A percentile compares a stretch with the other conserved stretches of the same genome.
Evolutionary conservation across 2,797 vertebrate genomes (phyloP).

Genomic region (Cryptoblepharus egeriae): DNA sequence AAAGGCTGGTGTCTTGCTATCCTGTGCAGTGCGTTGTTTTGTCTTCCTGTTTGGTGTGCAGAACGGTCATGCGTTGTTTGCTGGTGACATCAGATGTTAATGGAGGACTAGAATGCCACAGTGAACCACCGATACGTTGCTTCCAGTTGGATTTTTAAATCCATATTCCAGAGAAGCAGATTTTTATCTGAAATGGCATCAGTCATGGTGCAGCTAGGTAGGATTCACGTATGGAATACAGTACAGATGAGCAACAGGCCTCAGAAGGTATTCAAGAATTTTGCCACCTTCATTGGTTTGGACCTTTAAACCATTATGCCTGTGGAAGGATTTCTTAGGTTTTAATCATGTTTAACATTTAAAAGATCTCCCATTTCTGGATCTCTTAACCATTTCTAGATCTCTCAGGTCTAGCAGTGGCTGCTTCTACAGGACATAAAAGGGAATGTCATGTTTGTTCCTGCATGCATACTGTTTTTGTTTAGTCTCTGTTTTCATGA

Average conservation of each 20-base stretch:
- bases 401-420: not conserved
- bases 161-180: constrained; percentile 30
- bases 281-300: too few relatives aligned
- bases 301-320: too few relatives aligned
- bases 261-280: too few relatives aligned
- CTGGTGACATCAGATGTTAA: constrained; percentile 7
- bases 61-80: not conserved
- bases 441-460: not conserved
- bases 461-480: not conserved
- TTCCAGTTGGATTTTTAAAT: not conserved
- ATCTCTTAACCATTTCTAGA: not conserved
- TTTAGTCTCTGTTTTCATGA: not conserved
- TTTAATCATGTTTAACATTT: too few relatives aligned
- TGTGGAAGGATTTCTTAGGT: not conserved
- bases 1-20: not conserved
- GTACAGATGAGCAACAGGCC: too few relatives aligned
- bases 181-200: constrained; percentile 31
- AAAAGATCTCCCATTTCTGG: too few relatives aligned
- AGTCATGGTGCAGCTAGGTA: not conserved
- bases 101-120: not conserved
- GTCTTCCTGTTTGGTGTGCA: constrained; percentile 14
- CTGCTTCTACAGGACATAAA: not conserved
- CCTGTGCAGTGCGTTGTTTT: constrained; percentile 8
- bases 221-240: too few relatives aligned
- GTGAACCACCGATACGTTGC: constrained; percentile 2